A percentile compares a stretch with the other conserved stretches of the same genome.
Evolutionary conservation across 1,140 invertebrate genomes (phyloP).

Genomic region (Polyergus mexicanus): DNA sequence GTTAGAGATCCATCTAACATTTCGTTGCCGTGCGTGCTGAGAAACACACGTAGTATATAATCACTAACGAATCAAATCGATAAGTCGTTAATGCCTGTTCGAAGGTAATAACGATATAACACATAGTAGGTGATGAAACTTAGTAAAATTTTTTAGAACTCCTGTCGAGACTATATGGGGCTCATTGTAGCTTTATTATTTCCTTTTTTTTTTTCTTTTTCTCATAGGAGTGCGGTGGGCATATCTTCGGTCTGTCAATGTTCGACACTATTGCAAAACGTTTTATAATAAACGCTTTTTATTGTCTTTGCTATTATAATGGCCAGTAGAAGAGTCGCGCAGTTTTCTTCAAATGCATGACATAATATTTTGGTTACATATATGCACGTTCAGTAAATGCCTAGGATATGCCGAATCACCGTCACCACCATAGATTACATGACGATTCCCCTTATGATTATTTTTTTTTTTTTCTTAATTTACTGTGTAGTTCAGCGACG

Average conservation of each 20-base stretch:
- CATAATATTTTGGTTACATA: constrained; percentile 45
- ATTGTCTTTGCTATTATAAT: constrained; percentile 61
- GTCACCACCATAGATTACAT: constrained; percentile 64
- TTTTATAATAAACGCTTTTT: constrained; percentile 68
- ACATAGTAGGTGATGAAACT: constrained; percentile 79
- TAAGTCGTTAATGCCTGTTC: constrained; percentile 77
- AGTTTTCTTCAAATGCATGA: constrained; percentile 55
- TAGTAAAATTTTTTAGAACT: constrained; percentile 85
- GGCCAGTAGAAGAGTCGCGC: constrained; percentile 67
- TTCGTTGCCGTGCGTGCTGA: constrained; percentile 74
- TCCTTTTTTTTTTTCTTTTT: constrained; percentile 66
- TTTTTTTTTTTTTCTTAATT: constrained; percentile 73
- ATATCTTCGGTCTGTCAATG: constrained; percentile 64
- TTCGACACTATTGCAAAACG: constrained; percentile 26
- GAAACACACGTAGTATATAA: constrained; percentile 72
- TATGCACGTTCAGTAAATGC: constrained; percentile 53
- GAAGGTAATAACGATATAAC: constrained; percentile 74
- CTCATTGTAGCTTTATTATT: constrained; percentile 82
- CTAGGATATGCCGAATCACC: constrained; percentile 66
- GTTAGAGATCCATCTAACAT: constrained; percentile 72
- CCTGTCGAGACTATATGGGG: constrained; percentile 81
- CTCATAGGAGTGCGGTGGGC: constrained; percentile 67
- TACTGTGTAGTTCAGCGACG: constrained; percentile 81
- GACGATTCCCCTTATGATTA: constrained; percentile 68
- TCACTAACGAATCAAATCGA: constrained; percentile 78